Conservation (phyloP, 2,888 invertebrate genomes). For the Drosophila melanocephala region DNA sequence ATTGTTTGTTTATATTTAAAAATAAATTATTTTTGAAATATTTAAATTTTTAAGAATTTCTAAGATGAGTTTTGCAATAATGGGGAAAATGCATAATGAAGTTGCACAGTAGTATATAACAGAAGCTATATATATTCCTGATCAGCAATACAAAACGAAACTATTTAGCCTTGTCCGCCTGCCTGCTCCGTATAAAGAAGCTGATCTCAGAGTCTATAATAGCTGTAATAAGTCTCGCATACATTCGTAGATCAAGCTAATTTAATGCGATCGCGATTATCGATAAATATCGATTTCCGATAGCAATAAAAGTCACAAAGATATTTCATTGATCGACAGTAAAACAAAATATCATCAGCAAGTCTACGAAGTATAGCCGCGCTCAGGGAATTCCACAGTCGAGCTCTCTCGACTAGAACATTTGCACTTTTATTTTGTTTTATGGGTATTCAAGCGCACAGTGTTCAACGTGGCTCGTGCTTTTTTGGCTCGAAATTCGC, state of each 20-base stretch:
- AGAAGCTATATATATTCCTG: no score
- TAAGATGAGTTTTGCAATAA: neutral
- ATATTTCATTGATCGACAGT: no score
- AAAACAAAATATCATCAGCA: no score
- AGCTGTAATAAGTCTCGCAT: neutral
- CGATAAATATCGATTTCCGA: neutral
- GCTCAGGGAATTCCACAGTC: neutral
- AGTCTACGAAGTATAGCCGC: neutral
- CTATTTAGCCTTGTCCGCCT: neutral
- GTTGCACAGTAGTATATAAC: no score
- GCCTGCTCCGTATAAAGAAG: neutral
- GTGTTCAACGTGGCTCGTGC: neutral
- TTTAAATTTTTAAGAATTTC: neutral
- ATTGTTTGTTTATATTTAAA: neutral
- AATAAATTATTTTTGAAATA: neutral
- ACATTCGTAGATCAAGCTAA: neutral
- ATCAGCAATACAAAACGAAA: neutral
- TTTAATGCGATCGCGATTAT: neutral
- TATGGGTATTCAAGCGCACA: neutral
- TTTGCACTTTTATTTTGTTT: neutral
- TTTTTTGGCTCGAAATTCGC: neutral
- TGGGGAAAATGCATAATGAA: no score
- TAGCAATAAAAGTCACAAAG: neutral
- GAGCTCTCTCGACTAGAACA: neutral
- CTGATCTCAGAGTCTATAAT: neutral